Evolutionary conservation across 2,888 invertebrate species (phyloP).

Genomic region (Himalopsyche kuldschensis): DNA sequence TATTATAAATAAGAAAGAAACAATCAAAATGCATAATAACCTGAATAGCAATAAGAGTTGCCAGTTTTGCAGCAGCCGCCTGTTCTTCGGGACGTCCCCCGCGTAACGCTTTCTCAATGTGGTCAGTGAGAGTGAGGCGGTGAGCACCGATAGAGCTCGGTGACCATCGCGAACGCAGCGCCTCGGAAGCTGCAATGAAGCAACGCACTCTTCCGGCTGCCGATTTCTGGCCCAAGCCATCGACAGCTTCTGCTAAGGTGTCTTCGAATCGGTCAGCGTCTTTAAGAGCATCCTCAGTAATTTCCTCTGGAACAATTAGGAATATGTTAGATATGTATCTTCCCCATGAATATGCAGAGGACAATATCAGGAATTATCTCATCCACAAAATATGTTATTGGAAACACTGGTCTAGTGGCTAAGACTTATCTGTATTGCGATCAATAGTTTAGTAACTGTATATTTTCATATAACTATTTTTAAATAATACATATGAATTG

Average conservation of each 20-base stretch:
- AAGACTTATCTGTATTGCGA: too few relatives aligned
- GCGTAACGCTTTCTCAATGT: conserved; percentile 77
- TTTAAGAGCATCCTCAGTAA: conserved; percentile 60
- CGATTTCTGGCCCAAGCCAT: conserved; percentile 86
- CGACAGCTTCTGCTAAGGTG: conserved; percentile 83
- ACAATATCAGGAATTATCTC: too few relatives aligned
- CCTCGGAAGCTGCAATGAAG: conserved; percentile 70
- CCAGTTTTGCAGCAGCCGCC: conserved; percentile 77
- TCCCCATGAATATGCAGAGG: background rate
- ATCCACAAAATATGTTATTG: background rate
- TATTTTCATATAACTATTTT: too few relatives aligned
- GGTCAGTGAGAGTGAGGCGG: conserved; percentile 78
- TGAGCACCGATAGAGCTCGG: conserved; percentile 77
- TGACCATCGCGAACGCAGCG: conserved; percentile 76
- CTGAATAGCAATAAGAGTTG: conserved; percentile 81
- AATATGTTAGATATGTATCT: conserved; percentile 28
- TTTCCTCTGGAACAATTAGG: conserved; percentile 58
- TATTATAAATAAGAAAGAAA: background rate
- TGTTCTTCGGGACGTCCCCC: conserved; percentile 84
- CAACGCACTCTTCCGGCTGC: conserved; percentile 77
- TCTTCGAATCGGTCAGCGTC: conserved; percentile 75
- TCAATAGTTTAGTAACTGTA: too few relatives aligned
- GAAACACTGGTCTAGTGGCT: too few relatives aligned
- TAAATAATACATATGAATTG: too few relatives aligned
- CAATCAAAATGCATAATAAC: conserved; percentile 52